Evolutionary conservation across 2,113 vertebrate genomes (phyloP), one percentile per base, ranked within the genome.

Genomic region (Hippocampus mohnikei): DNA sequence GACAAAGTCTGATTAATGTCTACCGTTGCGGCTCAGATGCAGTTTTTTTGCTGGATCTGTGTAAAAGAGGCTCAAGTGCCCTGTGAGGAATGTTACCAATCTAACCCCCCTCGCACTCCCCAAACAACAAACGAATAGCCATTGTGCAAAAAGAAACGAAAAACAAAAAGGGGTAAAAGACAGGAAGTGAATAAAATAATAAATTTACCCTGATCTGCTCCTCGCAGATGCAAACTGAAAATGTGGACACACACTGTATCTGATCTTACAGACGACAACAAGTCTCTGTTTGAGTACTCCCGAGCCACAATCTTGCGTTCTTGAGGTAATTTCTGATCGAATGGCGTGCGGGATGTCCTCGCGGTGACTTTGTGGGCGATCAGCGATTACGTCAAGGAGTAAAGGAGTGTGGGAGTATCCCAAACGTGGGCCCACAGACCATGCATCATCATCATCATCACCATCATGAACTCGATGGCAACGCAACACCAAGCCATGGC

Each of bases 271-370:
- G 84, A 75, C 73, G 72, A 88, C 87, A 86, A 81, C 72, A 80
- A 74, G 66, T 79, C 69, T 73, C 78, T 75, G 78, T 84, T 75
- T 84, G 79, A 86, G 80, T 85, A 87, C 87, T 87, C 86, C 79
- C 9, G 13, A 73, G 77, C 71, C 64, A 71, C 78, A 80, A 73
- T 79, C 85, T 81, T 85, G 75, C 76, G 67, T 77, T 76, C 81
- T 81, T 75, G 83, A 86, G n/a, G 86, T 85, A 85, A 88, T 85
- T 78, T 84, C 83, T 85, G 88, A 80, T 84, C 77, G 61, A 66
- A 65, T 16, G 7, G 27, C 27, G 23, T 27, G 15, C 8, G n/a
- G 42, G 42, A 65, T 23, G 12, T 46, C 23, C 42, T 46, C 9
- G n/a, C 13, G 8, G 75, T 46, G 53, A 72, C 60, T 15, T 64